Evolutionary conservation across 2,888 invertebrate species (phyloP).

Genomic region (Thalpophila matura): DNA sequence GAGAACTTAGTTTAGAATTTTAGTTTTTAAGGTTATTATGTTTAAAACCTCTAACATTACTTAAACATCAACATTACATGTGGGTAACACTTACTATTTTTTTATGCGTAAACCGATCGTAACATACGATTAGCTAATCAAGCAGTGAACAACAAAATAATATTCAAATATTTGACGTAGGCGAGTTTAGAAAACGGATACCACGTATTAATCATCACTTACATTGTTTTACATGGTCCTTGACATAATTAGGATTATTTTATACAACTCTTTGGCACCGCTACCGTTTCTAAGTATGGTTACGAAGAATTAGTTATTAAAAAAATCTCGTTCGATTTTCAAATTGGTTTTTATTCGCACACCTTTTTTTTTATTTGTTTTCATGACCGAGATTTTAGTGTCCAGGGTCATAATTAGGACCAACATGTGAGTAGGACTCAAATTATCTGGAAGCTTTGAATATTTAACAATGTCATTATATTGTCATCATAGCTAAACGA

Average conservation of each 20-base stretch:
- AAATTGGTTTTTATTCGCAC: no score
- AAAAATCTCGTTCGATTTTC: neutral
- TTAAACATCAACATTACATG: neutral
- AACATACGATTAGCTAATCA: conserved; percentile 9
- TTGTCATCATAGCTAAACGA: no score
- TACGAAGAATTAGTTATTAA: neutral
- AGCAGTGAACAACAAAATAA: conserved; percentile 53
- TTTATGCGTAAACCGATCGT: neutral
- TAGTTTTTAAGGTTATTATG: neutral
- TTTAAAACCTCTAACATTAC: neutral
- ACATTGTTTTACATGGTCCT: conserved; percentile 76
- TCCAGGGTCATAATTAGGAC: no score
- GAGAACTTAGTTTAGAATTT: no score
- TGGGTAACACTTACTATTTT: neutral
- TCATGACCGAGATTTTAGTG: no score
- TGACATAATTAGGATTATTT: conserved; percentile 72
- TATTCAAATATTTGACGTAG: conserved; percentile 65
- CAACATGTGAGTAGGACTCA: no score
- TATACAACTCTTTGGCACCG: conserved; percentile 1
- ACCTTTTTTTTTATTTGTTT: no score
- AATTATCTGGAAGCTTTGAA: no score
- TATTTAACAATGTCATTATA: no score
- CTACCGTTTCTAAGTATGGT: neutral
- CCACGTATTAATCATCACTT: conserved; percentile 71
- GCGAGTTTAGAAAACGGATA: conserved; percentile 70